A percentile compares a stretch with the other conserved stretches of the same genome.
Conservation (phyloP, 2,113 vertebrate genomes). For the Oreochromis tanganicae region DNA sequence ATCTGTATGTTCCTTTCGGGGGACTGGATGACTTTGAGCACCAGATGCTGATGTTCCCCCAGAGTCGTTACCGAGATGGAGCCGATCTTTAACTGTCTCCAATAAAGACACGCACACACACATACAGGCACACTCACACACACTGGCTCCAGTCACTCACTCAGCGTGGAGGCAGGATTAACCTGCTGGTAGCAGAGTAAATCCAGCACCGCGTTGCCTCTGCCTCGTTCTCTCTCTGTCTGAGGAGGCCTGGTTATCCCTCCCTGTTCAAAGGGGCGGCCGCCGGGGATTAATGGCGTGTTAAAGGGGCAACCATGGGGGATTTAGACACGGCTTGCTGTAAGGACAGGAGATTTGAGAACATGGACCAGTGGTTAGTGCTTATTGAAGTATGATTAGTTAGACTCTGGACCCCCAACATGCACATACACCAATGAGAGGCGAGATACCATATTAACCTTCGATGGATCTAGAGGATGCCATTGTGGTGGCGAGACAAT, state of each 20-base stretch:
- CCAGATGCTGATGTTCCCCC: conserved; percentile 68
- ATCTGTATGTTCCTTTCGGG: conserved; percentile 49
- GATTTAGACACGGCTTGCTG: conserved; percentile 56
- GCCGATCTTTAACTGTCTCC: conserved; percentile 64
- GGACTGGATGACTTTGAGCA: conserved; percentile 66
- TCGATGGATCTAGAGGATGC: neutral
- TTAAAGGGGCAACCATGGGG: conserved; percentile 56
- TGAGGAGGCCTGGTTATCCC: conserved; percentile 64
- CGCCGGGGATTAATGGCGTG: conserved; percentile 61
- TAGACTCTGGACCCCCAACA: conserved; percentile 21
- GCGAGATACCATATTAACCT: conserved; percentile 13
- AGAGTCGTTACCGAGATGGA: conserved; percentile 55
- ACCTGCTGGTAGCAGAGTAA: conserved; percentile 59
- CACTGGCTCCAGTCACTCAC: neutral
- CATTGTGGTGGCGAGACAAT: neutral
- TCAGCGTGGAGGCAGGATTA: conserved; percentile 54
- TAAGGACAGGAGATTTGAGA: conserved; percentile 63
- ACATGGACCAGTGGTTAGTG: conserved; percentile 51
- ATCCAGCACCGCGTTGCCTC: conserved; percentile 33
- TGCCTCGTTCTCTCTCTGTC: conserved; percentile 42
- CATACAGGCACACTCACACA: neutral
- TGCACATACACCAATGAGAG: neutral
- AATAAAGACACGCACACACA: conserved; percentile 29
- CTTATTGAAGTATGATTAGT: conserved; percentile 50
- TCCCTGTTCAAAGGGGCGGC: conserved; percentile 50